Base-by-base conservation (phyloP, 2,113 vertebrate species). In the Peucedramus taeniatus region DNA sequence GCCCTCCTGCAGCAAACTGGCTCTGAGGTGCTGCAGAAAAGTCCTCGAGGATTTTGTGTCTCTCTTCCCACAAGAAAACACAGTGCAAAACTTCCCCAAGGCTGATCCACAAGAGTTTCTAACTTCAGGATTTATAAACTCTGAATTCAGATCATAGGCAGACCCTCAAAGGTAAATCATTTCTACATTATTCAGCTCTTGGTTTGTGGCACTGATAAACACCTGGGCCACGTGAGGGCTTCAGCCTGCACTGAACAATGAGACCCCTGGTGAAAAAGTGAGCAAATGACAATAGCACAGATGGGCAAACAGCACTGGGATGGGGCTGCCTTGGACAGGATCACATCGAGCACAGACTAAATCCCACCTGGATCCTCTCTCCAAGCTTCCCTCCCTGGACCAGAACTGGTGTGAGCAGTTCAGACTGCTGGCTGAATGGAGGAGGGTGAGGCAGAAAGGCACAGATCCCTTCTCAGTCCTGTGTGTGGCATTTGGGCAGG, bases 371-470 rank as follows among this genome's bases (percentile, higher is more conserved):
- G 59, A 35, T 47, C 60, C 68, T 81, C 0, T 0, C 49, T 60
- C n/a, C 61, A 39, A 30, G 23, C 33, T 31, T 56, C 40, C 14
- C 47, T n/a, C 64, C 16, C 0, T 4, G 42, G 57, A 54, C 9
- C 66, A 76, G 57, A 15, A 15, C 19, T 3, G 54, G 53, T 16
- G 63, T 3, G 39, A 18, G n/a, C 42, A 3, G 9, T 8, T 37
- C 17, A 22, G 0, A 10, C 30, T 14, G 0, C 7, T 0, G 18
- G 50, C 68, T 53, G 9, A 2, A 8, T 3, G 47, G 54, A 65
- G 64, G 40, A 66, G 72, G 68, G 50, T 24, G 3, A 3, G 47
- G 60, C 37, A 51, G 20, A 40, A 35, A 22, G n/a, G 27, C 64
- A 53, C 17, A 39, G 51, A 39, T 26, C 44, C 60, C 15, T 20